Percentiles rank a stretch among this genome's conserved stretches.
These are phyloP conservation scores for Heteromormyrus szaboi DNA, from an alignment of 2,797 vertebrate genomes.

Conservation along the genomic window DNA sequence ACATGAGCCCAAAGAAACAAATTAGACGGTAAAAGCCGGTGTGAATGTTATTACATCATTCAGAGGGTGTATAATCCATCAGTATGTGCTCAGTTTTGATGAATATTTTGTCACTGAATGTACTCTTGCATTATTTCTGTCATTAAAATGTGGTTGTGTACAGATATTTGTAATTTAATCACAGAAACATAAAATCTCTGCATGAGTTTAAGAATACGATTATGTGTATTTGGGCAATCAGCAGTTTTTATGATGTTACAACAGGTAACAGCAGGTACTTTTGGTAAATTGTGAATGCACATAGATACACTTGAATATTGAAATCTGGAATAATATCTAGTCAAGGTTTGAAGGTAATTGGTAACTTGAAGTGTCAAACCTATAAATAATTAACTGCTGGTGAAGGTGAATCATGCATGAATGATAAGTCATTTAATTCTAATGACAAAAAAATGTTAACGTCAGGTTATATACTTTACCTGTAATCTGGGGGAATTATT, in stretches of 20 bases:
- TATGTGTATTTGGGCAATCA: not conserved
- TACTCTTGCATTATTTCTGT: not conserved
- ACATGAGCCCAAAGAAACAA: not conserved
- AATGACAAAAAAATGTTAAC: not conserved
- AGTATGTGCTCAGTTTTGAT: not conserved
- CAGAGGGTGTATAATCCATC: not conserved
- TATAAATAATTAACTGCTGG: not conserved
- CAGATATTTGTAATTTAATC: slow-evolving; percentile 4
- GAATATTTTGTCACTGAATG: not conserved
- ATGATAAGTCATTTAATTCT: not conserved
- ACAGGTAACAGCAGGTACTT: not conserved
- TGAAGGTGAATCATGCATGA: not conserved
- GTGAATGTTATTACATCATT: not conserved
- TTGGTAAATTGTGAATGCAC: not conserved
- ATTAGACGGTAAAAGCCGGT: not conserved
- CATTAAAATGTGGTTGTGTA: not conserved
- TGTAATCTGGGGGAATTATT: not conserved
- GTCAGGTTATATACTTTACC: not conserved
- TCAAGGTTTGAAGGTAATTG: not conserved
- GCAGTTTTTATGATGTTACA: not conserved
- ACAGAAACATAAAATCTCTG: not conserved
- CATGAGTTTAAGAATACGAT: not conserved
- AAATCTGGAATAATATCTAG: not conserved
- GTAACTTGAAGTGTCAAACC: not conserved
- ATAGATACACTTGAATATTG: not conserved